Evolutionary conservation across 2,797 vertebrate species (phyloP).

Genomic region (Decapterus maruadsi): DNA sequence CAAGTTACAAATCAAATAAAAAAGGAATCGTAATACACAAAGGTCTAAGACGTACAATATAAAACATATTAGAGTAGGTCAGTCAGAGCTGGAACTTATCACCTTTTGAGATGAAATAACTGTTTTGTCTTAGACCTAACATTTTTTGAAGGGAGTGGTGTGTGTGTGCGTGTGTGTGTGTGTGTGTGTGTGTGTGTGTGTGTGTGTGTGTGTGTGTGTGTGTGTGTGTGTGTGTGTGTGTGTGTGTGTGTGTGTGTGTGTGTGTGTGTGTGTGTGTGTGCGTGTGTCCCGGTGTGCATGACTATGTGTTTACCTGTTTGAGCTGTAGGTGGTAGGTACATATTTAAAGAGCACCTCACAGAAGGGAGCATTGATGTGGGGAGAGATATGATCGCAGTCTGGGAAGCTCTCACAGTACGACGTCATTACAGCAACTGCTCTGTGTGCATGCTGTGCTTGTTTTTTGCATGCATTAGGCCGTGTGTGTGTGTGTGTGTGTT

Average conservation of each 20-base stretch:
- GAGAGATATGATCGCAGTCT: constrained; percentile 37
- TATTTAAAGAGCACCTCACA: constrained; percentile 63
- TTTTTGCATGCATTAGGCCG: constrained; percentile 30
- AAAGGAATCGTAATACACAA: constrained; percentile 4
- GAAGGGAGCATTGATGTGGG: constrained; percentile 34
- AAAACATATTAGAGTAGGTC: background rate
- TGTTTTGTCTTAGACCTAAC: background rate
- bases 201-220: background rate
- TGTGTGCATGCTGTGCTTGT: constrained; percentile 28
- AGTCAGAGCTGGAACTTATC: constrained; percentile 4
- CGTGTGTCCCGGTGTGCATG: background rate
- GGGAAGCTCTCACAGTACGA: constrained; percentile 36
- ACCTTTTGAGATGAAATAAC: constrained; percentile 5
- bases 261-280: background rate
- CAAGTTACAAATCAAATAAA: constrained; percentile 2
- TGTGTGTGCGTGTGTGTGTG: background rate
- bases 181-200: background rate
- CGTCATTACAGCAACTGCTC: constrained; percentile 39
- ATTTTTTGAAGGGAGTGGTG: no score
- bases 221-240: background rate
- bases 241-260: constrained; percentile 6
- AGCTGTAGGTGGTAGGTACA: constrained; percentile 54
- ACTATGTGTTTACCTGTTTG: constrained; percentile 51
- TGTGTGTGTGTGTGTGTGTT: background rate
- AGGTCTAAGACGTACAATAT: background rate